phyloP scores from a whole-genome alignment of 1,140 invertebrate genomes.

The Zophobas morio region DNA sequence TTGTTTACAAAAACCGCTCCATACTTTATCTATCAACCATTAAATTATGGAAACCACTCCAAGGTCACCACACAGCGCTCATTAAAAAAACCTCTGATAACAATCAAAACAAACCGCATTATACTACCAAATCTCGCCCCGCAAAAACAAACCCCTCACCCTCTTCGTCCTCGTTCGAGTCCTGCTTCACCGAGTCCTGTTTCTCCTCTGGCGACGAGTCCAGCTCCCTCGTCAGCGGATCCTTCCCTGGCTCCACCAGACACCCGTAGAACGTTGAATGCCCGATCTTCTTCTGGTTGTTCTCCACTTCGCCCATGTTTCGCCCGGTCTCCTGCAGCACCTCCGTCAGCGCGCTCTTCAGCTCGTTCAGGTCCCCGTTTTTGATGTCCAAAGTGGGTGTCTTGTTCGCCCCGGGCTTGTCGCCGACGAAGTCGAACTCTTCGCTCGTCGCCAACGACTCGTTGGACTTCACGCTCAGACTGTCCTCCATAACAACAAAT shows the following conservation, averaged over 20 bases:
- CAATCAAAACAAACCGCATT: conserved; percentile 16
- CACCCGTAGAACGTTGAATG: conserved; percentile 70
- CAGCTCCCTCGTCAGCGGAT: conserved; percentile 57
- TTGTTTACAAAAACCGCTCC: too few relatives aligned
- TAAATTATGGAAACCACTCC: not conserved
- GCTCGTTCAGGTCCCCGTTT: conserved; percentile 81
- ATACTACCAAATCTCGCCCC: too few relatives aligned
- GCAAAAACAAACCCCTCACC: conserved; percentile 67
- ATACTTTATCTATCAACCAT: too few relatives aligned
- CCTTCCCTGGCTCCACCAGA: conserved; percentile 64
- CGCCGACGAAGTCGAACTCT: conserved; percentile 85
- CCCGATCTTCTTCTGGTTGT: conserved; percentile 63
- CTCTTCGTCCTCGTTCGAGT: conserved; percentile 69
- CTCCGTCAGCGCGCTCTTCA: conserved; percentile 81
- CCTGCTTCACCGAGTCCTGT: conserved; percentile 83
- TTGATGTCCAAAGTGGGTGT: conserved; percentile 82
- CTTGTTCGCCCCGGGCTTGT: conserved; percentile 72
- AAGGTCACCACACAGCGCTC: not conserved
- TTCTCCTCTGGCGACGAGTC: conserved; percentile 76
- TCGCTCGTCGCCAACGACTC: conserved; percentile 88
- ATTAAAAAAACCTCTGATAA: not conserved
- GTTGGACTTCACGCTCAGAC: conserved; percentile 82
- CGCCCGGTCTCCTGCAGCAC: conserved; percentile 73
- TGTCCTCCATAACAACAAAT: conserved; percentile 80
- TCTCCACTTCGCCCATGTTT: conserved; percentile 60